Conservation (phyloP, 2,888 invertebrate genomes). For the Gymnosoma rotundatum region DNA sequence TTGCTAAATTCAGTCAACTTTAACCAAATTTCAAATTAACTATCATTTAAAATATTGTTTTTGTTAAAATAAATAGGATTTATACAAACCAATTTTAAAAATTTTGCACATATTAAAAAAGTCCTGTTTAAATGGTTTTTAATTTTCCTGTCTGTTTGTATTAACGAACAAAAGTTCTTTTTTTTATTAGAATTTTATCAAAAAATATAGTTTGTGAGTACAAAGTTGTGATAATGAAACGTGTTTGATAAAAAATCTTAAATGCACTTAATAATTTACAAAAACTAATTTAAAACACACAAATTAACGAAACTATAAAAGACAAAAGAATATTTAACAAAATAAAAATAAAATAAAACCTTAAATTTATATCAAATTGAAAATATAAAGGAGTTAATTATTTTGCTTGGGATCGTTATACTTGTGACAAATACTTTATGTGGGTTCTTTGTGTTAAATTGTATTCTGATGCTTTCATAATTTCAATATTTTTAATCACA, state of each 20-base stretch:
- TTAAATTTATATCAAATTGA: background rate
- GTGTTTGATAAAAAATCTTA: constrained; percentile 4
- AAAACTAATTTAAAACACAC: constrained; percentile 1
- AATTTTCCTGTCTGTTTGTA: background rate
- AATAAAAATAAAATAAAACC: constrained; percentile 5
- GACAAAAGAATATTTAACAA: background rate
- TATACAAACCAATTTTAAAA: too few relatives aligned
- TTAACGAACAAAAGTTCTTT: background rate
- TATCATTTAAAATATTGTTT: too few relatives aligned
- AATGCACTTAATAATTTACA: constrained; percentile 42
- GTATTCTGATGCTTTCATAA: too few relatives aligned
- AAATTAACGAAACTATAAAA: background rate
- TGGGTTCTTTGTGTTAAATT: background rate
- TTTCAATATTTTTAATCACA: too few relatives aligned
- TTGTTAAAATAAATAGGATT: too few relatives aligned
- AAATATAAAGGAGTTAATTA: background rate
- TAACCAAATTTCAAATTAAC: too few relatives aligned
- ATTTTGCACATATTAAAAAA: background rate
- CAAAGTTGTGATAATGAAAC: constrained; percentile 32
- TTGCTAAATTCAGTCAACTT: too few relatives aligned
- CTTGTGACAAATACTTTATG: background rate
- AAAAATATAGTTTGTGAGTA: background rate
- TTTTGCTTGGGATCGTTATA: too few relatives aligned
- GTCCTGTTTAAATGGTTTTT: too few relatives aligned
- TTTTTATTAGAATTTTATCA: constrained; percentile 30